These are phyloP conservation scores for Cyanoramphus novaezelandiae DNA, from an alignment of 2,113 vertebrate genomes.

Conservation along the genomic window DNA sequence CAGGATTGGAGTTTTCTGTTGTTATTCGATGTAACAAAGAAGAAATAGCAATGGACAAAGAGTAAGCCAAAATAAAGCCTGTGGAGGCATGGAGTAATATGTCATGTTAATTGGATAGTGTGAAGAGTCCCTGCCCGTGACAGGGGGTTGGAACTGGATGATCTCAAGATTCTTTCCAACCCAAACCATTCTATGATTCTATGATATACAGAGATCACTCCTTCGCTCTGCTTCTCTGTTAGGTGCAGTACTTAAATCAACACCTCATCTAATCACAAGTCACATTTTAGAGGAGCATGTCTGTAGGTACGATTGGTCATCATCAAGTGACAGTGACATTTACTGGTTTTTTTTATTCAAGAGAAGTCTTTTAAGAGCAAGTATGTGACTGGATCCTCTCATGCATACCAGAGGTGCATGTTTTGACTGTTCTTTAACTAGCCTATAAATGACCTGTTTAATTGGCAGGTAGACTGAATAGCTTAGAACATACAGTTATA, in stretches of 20 bases:
- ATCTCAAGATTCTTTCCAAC: background rate
- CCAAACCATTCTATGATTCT: background rate
- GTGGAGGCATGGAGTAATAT: background rate
- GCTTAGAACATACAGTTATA: background rate
- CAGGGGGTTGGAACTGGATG: background rate
- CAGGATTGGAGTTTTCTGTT: background rate
- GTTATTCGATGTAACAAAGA: background rate
- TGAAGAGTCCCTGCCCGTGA: background rate
- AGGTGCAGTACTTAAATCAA: background rate
- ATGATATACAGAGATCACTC: background rate
- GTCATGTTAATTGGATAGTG: background rate
- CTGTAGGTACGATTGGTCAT: rapidly evolving
- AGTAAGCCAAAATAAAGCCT: background rate
- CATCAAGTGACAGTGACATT: background rate
- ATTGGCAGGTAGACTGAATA: background rate
- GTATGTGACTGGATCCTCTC: background rate
- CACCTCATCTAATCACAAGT: background rate
- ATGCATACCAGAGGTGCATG: background rate
- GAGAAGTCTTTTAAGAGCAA: background rate
- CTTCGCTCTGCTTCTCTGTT: background rate
- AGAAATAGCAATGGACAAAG: background rate
- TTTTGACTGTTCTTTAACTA: background rate
- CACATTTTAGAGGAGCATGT: background rate
- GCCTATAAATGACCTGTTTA: background rate
- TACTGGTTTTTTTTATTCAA: background rate